Evolutionary conservation across 2,888 invertebrate species (phyloP).

Genomic region (Leucania comma): DNA sequence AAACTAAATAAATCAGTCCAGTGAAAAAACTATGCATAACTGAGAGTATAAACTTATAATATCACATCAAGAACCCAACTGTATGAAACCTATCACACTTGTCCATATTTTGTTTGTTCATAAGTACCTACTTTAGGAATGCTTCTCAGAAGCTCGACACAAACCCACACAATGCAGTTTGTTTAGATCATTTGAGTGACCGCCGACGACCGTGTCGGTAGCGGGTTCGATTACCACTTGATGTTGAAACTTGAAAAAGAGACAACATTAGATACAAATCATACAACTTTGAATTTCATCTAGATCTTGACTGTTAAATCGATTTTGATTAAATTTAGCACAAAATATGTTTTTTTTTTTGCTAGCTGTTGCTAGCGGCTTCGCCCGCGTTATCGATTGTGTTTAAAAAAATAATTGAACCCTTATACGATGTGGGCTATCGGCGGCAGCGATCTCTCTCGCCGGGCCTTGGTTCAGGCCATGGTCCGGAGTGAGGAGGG

Average conservation of each 20-base stretch:
- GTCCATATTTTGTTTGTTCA: conserved; percentile 50
- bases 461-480: too few species aligned
- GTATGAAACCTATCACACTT: conserved; percentile 32
- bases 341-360: too few species aligned
- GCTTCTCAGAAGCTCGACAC: conserved; percentile 57
- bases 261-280: background rate
- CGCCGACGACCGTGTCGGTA: conserved; percentile 24
- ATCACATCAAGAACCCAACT: conserved; percentile 20
- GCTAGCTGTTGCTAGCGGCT: too few species aligned
- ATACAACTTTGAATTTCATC: conserved; percentile 7
- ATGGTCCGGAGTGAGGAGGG: too few species aligned
- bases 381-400: too few species aligned
- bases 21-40: too few species aligned
- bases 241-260: conserved; percentile 10
- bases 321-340: too few species aligned
- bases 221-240: conserved; percentile 37
- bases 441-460: too few species aligned
- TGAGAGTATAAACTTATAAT: too few species aligned
- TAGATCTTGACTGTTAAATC: background rate
- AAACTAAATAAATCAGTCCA: too few species aligned
- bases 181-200: conserved; percentile 47
- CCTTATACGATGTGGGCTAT: too few species aligned
- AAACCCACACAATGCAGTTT: conserved; percentile 55
- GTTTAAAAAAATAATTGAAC: too few species aligned
- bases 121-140: conserved; percentile 34